Evolutionary conservation across 2,888 invertebrate species (phyloP), one percentile per base, ranked within the genome.

Genomic region (Brachycybe producta): DNA sequence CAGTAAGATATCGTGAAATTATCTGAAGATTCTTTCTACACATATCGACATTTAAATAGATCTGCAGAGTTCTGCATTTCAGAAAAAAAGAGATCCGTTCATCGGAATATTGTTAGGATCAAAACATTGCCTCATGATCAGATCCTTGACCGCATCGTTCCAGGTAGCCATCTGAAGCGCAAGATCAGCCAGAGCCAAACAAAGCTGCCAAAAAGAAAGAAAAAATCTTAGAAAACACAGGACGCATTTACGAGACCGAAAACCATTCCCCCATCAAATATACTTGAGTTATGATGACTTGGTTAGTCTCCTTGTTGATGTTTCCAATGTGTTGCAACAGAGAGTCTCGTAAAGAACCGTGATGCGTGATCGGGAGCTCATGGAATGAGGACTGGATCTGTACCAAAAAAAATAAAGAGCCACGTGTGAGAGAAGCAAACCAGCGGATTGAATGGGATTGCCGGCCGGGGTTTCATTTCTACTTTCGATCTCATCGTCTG

Each of bases 401-500:
- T 24, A 61, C n/a, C n/a, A n/a, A n/a, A n/a, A n/a, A n/a, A 17
- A 38, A 45, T 7, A n/a, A 49, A n/a, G 5, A 35, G 28, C 21
- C 36, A 15, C 32, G 8, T 27, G 39, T 27, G 43, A 36, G 17
- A 23, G 15, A 43, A 38, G 48, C 32, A 11, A 32, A 32, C 13
- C 11, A 11, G 32, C n/a, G 13, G 13, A 32, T 32, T 32, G 32
- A 32, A 32, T n/a, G n/a, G n/a, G n/a, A n/a, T n/a, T n/a, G n/a
- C n/a, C n/a, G n/a, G n/a, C n/a, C n/a, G n/a, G n/a, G 8, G n/a
- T n/a, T n/a, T n/a, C n/a, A n/a, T n/a, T n/a, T n/a, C n/a, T 51
- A 58, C 90, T 74, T 97, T 97, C 24, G 86, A 84, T 60, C 95
- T 76, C 83, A 98, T 88, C 2, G 97, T 98, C 68, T 97, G 97